These are phyloP conservation scores for Cygnus buccinator DNA, from an alignment of 2,113 vertebrate species.

Conservation along the genomic window DNA sequence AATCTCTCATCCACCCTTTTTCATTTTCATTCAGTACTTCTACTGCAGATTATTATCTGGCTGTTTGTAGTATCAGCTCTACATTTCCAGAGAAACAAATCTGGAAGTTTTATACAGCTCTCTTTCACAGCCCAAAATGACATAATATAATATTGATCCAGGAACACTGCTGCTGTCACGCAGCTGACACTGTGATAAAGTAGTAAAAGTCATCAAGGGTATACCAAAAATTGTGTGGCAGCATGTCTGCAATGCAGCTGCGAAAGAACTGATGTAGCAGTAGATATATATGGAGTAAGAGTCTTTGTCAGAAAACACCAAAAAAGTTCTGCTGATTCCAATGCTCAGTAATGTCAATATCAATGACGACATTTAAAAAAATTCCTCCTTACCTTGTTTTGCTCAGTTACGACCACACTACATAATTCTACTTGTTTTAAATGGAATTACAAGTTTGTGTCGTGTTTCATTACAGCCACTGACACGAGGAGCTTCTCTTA, in stretches of 20 bases:
- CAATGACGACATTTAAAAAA: neutral
- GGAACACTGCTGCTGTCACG: neutral
- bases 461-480: neutral
- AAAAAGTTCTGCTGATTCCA: rapidly evolving
- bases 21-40: neutral
- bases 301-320: neutral
- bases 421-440: neutral
- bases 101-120: neutral
- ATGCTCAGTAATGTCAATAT: rapidly evolving
- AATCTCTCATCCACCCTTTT: neutral
- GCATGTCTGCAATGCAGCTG: neutral
- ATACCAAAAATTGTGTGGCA: neutral
- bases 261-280: neutral
- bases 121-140: neutral
- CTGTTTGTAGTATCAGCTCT: neutral
- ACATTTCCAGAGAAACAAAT: neutral
- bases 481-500: neutral
- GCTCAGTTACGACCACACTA: neutral
- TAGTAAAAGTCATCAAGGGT: neutral
- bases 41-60: neutral
- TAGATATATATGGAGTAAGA: neutral
- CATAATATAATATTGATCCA: neutral
- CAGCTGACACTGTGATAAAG: constrained; percentile 30
- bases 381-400: neutral
- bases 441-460: neutral